Evolutionary conservation across 53 echinoderm and acorn worm genomes (phyloP).

Genomic region (Echinometra lucunter): DNA sequence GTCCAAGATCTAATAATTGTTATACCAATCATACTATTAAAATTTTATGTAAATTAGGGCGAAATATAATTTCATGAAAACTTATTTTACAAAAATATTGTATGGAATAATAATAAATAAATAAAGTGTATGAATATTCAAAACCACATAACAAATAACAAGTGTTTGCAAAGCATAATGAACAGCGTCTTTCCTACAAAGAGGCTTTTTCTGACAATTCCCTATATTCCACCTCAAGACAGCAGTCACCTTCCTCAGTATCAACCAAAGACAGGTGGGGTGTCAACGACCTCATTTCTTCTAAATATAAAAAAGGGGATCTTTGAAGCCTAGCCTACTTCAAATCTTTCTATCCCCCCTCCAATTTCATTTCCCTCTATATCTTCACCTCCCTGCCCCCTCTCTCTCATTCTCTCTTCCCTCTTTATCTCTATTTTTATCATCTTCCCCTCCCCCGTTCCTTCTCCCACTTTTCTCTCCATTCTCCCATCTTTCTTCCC

Average conservation of each 20-base stretch:
- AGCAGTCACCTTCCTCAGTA: conserved; percentile 6
- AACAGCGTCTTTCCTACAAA: not conserved
- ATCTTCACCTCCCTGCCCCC: not conserved
- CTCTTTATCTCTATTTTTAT: not conserved
- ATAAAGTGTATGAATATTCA: not conserved
- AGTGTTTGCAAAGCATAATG: not conserved
- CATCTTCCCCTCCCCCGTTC: too few species aligned
- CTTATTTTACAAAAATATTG: too few species aligned
- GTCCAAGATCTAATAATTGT: too few species aligned
- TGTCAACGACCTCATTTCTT: conserved; percentile 29
- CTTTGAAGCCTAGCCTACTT: not conserved
- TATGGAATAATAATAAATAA: too few species aligned
- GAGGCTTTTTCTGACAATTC: not conserved
- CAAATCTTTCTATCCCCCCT: not conserved
- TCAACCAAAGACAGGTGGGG: not conserved
- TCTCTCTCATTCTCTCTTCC: not conserved
- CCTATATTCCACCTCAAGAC: not conserved
- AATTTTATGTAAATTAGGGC: too few species aligned
- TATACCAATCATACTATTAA: too few species aligned
- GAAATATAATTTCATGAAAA: too few species aligned
- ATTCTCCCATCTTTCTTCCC: not conserved
- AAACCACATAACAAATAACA: too few species aligned
- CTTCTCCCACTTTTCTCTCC: not conserved
- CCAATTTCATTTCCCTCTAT: not conserved
- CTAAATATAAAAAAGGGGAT: not conserved